Evolutionary conservation across 1,140 invertebrate species (phyloP), one percentile per base, ranked within the genome.

Genomic region (Lucilia sericata): DNA sequence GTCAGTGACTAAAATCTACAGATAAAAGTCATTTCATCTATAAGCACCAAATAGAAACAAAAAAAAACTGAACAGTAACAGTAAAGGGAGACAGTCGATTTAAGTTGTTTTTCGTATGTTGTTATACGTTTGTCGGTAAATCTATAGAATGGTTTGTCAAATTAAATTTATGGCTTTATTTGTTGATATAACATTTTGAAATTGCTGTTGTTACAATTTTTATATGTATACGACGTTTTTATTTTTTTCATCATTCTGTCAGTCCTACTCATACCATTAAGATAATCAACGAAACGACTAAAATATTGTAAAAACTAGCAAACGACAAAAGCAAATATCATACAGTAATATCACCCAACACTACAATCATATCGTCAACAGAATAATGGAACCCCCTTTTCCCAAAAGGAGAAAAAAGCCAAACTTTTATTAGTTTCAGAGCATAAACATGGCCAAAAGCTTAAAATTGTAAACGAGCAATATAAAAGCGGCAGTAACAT

Each of bases 121-220:
- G 25, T 19, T 80, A 21, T 47, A 19, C 9, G 7, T 49, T 47
- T 49, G 36, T 78, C 42, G 42, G n/a, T 78, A 42, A 42, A 19
- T 42, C 19, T 49, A 80, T 30, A 49, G 76, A 80, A 80, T 21
- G 42, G 76, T 80, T 80, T 80, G 76, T 80, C 76, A 80, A 80
- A 80, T 80, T 49, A 80, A 80, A 80, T 80, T 80, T 80, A 80
- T 80, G 42, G 36, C 76, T 80, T 80, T 80, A 80, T 80, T 80
- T 80, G 76, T 80, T 80, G 76, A 49, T 80, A 49, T 80, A 80
- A 80, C 42, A 80, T 80, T 51, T 80, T 80, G 76, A 25, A 80
- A 80, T 80, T 80, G 36, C 76, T 80, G 76, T 80, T 80, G 76
- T 51, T 80, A 49, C 42, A 80, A 80, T 80, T 80, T 80, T 51